Evolutionary conservation across 2,113 vertebrate genomes (phyloP).

Genomic region (Grus americana): DNA sequence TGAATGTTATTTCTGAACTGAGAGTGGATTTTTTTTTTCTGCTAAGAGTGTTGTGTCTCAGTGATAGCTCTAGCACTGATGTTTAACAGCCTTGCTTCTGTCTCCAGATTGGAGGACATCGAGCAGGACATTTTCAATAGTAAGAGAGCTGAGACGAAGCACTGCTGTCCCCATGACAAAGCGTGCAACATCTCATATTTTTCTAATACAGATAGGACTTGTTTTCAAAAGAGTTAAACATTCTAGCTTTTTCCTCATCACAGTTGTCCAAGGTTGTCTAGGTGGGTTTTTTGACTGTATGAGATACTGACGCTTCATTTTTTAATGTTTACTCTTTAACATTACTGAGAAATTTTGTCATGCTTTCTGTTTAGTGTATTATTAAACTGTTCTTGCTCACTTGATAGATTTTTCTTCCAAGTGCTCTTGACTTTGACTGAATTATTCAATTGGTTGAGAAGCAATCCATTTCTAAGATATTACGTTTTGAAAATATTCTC

Average conservation of each 20-base stretch:
- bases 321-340: not conserved
- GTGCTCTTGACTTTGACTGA: constrained; percentile 11
- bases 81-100: not conserved
- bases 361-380: constrained; percentile 15
- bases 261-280: not conserved
- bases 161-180: not conserved
- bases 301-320: not conserved
- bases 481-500: not conserved
- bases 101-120: not conserved
- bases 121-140: not conserved
- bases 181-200: rapidly evolving
- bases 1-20: not conserved
- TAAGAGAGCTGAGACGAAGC: not conserved
- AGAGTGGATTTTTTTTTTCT: not conserved
- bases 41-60: not conserved
- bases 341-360: not conserved
- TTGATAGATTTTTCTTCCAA: constrained; percentile 31
- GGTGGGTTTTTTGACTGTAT: not conserved
- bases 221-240: not conserved
- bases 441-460: constrained; percentile 40
- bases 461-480: constrained; percentile 13
- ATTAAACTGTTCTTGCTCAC: constrained; percentile 43
- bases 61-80: not conserved
- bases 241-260: not conserved
- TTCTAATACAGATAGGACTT: not conserved